Evolutionary conservation across 2,797 vertebrate species (phyloP).

Genomic region (Gila robusta): DNA sequence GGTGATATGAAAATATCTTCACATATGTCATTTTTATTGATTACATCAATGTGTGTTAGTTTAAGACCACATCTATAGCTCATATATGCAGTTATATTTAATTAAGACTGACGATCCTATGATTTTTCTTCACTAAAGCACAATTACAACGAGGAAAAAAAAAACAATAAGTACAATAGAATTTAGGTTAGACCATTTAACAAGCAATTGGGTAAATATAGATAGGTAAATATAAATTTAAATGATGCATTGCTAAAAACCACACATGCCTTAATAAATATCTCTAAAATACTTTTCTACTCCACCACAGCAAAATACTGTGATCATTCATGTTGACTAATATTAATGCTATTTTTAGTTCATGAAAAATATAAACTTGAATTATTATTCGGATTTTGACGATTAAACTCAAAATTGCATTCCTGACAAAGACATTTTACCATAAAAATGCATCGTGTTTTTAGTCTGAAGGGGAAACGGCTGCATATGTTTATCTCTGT

Average conservation of each 20-base stretch:
- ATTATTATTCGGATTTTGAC: not conserved
- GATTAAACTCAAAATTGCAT: not conserved
- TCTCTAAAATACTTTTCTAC: not conserved
- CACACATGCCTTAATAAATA: not conserved
- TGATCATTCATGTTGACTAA: not conserved
- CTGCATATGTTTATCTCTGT: not conserved
- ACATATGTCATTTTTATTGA: not conserved
- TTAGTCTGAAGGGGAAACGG: not conserved
- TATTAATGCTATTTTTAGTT: not conserved
- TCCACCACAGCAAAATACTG: not conserved
- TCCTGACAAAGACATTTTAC: not conserved
- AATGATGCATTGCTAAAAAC: not conserved
- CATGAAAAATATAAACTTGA: not conserved
- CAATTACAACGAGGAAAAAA: not conserved
- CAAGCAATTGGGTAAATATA: not conserved
- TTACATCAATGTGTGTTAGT: not conserved
- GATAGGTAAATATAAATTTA: not conserved
- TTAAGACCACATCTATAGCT: not conserved
- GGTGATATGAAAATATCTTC: not conserved
- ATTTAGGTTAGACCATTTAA: not conserved
- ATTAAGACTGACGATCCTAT: slow-evolving; percentile 1
- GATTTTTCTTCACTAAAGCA: slow-evolving; percentile 5
- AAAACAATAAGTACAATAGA: not conserved
- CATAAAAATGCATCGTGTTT: not conserved
- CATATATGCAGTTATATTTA: not conserved